These are phyloP conservation scores for Agapornis roseicollis DNA, from an alignment of 2,113 vertebrate genomes.

Conservation along the genomic window DNA sequence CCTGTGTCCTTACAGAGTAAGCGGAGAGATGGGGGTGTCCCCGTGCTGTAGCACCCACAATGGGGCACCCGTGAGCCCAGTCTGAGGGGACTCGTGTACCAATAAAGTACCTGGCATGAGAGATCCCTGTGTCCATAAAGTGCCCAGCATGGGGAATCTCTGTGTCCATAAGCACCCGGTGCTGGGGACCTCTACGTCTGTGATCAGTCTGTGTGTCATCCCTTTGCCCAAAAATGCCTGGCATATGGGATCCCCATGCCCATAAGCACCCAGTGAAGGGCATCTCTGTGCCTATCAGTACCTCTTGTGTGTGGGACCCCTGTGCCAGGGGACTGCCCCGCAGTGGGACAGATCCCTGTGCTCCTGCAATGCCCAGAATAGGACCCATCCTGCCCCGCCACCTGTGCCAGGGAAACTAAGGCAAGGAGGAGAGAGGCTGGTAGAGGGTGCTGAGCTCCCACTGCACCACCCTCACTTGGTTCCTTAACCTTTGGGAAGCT, in stretches of 20 bases:
- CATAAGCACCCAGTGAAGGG: background rate
- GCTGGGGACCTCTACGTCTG: background rate
- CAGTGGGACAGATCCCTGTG: background rate
- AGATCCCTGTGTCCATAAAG: background rate
- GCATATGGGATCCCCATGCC: background rate
- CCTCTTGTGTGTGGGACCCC: background rate
- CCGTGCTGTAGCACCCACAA: background rate
- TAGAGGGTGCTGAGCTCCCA: background rate
- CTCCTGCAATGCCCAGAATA: fast-evolving
- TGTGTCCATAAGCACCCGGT: background rate
- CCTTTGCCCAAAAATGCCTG: background rate
- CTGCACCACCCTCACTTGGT: background rate
- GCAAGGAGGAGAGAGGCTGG: background rate
- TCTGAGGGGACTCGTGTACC: background rate
- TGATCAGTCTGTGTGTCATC: background rate
- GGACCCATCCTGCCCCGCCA: background rate
- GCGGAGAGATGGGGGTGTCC: background rate
- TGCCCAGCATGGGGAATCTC: background rate
- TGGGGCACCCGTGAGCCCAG: background rate
- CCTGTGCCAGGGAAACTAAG: background rate
- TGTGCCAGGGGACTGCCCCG: background rate
- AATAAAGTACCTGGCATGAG: background rate
- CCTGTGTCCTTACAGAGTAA: background rate
- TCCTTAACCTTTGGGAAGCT: background rate
- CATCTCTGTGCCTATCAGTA: background rate